These are phyloP conservation scores for Maconellicoccus hirsutus DNA, from an alignment of 1,140 invertebrate genomes.

Conservation along the genomic window DNA sequence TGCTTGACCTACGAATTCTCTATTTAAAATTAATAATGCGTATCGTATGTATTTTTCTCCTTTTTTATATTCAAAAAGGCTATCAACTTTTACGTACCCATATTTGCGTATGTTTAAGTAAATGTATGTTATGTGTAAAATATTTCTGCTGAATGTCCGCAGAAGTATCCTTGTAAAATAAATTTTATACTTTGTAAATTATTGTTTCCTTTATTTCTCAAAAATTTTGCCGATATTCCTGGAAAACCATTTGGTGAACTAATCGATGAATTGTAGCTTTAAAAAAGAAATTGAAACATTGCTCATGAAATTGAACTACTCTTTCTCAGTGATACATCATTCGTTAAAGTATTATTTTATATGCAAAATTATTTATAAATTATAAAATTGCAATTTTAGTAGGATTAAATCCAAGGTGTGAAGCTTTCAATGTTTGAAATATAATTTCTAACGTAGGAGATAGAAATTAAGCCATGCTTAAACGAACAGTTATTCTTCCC, in stretches of 20 bases:
- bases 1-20: constrained; percentile 1
- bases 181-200: constrained; percentile 18
- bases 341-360: not conserved
- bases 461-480: not conserved
- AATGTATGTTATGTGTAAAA: constrained; percentile 19
- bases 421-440: not conserved
- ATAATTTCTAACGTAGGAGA: not conserved
- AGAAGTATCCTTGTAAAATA: not conserved
- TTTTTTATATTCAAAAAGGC: not conserved
- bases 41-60: not conserved
- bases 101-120: constrained; percentile 3
- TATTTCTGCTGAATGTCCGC: not conserved
- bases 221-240: not conserved
- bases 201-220: constrained; percentile 8
- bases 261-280: too few species aligned
- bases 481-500: not conserved
- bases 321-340: not conserved
- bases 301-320: not conserved
- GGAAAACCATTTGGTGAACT: too few species aligned
- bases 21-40: not conserved
- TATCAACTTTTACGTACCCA: not conserved
- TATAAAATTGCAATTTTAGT: not conserved
- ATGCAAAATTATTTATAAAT: not conserved
- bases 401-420: not conserved
- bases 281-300: not conserved